Conservation (phyloP, 2,888 invertebrate species). For the Monoplex corrugatus region DNA sequence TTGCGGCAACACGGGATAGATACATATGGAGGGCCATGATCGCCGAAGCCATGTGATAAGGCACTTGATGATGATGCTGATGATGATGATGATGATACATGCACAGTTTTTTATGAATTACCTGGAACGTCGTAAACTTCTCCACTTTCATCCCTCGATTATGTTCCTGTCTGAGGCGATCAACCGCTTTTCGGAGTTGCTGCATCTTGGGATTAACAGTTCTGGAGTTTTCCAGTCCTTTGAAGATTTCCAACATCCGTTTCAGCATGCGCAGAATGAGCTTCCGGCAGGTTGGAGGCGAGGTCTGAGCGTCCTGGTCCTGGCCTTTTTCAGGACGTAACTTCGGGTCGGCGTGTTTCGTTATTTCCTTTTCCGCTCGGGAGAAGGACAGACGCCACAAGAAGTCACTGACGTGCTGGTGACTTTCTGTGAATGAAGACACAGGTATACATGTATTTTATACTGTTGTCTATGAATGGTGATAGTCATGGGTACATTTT, state of each 20-base stretch:
- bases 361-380: conserved; percentile 32
- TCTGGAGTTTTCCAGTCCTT: conserved; percentile 37
- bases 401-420: background rate
- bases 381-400: conserved; percentile 48
- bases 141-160: background rate
- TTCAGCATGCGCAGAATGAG: conserved; percentile 28
- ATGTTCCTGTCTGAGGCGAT: background rate
- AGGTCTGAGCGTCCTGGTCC: background rate
- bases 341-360: conserved; percentile 19
- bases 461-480: too few relatives aligned
- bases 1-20: too few relatives aligned
- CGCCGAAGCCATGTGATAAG: too few relatives aligned
- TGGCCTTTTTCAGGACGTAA: too few relatives aligned
- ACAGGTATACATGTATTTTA: too few relatives aligned
- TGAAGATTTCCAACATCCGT: conserved; percentile 39
- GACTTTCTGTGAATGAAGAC: background rate
- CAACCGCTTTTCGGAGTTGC: background rate
- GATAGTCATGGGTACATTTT: too few relatives aligned
- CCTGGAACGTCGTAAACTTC: conserved; percentile 40
- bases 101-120: too few relatives aligned
- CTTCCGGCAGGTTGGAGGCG: conserved; percentile 37
- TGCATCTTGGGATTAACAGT: background rate
- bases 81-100: too few relatives aligned
- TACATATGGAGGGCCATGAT: too few relatives aligned
- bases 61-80: too few relatives aligned